Evolutionary conservation across 2,888 invertebrate genomes (phyloP), one percentile per base, ranked within the genome.

Genomic region (Phengaris arion): DNA sequence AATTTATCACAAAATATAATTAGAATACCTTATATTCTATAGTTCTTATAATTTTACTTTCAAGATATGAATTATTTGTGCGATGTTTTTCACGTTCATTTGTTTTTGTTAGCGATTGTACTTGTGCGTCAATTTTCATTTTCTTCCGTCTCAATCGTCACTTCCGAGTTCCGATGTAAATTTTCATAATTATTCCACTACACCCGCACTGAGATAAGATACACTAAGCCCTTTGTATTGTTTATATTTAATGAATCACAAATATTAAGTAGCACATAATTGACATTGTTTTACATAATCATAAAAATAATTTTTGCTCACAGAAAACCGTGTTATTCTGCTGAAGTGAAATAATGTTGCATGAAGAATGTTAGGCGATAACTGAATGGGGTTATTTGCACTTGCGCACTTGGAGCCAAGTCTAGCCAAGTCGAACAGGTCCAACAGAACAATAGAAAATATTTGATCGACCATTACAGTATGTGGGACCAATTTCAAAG

Each of bases 121-220:
- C 88, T 89, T 91, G 90, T 90, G 89, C 91, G 87, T 91, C 91
- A 91, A 89, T 92, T 89, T 90, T 86, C 93, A 93, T 93, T 91
- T 91, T 93, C 35, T 3, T 35, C 85, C 77, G 77, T 80, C 80
- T 83, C 84, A 85, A 86, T 84, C 82, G 81, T 82, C 85, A 85
- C 84, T 85, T 84, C 82, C 79, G 81, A 82, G 84, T 85, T 84
- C 83, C 79, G 81, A 83, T 82, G 83, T 85, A 83, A 82, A 80
- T 79, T 83, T 81, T 86, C 85, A 88, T 86, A 85, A 87, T 84
- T 83, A 85, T 84, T 81, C 83, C 35, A 35, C 35, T 64, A 64
- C 64, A 64, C 64, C 35, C 35, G 12, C 12, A 64, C 52, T 12
- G 12, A 52, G 52, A 10, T 12, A 12, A 35, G 35, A 12, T 81